Conservation (phyloP, 1,140 invertebrate species). For the Pseudomyrmex concolor region DNA sequence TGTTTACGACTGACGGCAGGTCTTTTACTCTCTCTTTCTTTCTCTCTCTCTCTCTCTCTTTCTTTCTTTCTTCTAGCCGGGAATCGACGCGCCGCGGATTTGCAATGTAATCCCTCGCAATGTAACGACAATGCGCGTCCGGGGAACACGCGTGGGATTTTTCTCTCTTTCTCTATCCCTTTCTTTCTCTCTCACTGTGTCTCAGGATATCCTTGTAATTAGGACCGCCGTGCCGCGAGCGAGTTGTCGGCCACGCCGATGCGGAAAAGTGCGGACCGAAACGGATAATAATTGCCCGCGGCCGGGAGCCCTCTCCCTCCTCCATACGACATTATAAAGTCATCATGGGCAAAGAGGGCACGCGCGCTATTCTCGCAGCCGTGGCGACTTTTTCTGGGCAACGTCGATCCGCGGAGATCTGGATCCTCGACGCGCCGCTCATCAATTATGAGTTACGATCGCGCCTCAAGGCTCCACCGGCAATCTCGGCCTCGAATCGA, state of each 20-base stretch:
- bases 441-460: slow-evolving; percentile 65
- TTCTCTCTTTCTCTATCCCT: background rate
- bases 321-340: slow-evolving; percentile 61
- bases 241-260: slow-evolving; percentile 44
- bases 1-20: slow-evolving; percentile 40
- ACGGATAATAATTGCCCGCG: slow-evolving; percentile 54
- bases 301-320: background rate
- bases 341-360: slow-evolving; percentile 45
- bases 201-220: slow-evolving; percentile 53
- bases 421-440: slow-evolving; percentile 58
- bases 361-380: slow-evolving; percentile 47
- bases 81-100: slow-evolving; percentile 36
- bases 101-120: slow-evolving; percentile 53
- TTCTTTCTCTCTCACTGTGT: background rate
- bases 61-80: too few relatives aligned
- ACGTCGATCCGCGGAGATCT: slow-evolving; percentile 54
- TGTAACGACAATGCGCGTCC: slow-evolving; percentile 43
- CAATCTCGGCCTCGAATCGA: slow-evolving; percentile 61
- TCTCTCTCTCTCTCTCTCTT: background rate
- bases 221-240: slow-evolving; percentile 38
- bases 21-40: background rate
- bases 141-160: slow-evolving; percentile 12
- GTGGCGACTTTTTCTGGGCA: slow-evolving; percentile 31
- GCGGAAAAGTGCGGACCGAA: slow-evolving; percentile 60
- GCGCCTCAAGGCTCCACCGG: slow-evolving; percentile 52